Base-by-base conservation (phyloP, 2,113 vertebrate species). In the Myrmecophaga tridactyla region DNA sequence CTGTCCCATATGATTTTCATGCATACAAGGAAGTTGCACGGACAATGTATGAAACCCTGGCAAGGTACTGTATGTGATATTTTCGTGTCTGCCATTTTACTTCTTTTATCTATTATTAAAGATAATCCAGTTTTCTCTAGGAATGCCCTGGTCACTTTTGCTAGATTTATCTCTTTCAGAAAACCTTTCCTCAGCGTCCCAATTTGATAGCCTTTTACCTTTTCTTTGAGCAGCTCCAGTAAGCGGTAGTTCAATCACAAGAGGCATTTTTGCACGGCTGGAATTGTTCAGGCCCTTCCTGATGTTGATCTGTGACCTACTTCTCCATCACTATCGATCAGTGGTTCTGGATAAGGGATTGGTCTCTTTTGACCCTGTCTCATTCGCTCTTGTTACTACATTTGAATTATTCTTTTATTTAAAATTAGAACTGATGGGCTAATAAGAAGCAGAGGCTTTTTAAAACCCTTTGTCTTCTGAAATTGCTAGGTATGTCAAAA, bases 1-100 rank as follows among this genome's bases (percentile, higher is more conserved):
- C 99, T 18, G 99, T 99, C 78, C 98, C 99, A 0, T 99, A 99
- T 83, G 99, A 99, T 97, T 99, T 99, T 97, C 98, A 99, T 34
- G 99, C 99, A 0, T 99, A 99, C 97, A 99, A 99, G 97, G 99
- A 99, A 96, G 99, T 99, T 95, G 99, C 99, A 63, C 98, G 98
- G 93, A 98, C 97, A 34, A 97, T 99, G 98, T 99, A 99, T 92
- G 99, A 99, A 97, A 99, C 99, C 29, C 94, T 99, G 92, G 99
- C 99, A 96, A 99, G 99, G 99, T 99, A 99, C 76, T 3, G 25
- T 48, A 2, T 73, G 1, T 53, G 34, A 20, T 90, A 23, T 81
- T 25, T 91, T 89, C 12, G 41, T 53, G 7, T 77, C 23, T 36
- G 21, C 27, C 46, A 2, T 29, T n/a, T 17, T 27, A 0, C 36